Evolutionary conservation across 92 coral and sea anemone species (phyloP).

Genomic region (Parazoanthus darwini): DNA sequence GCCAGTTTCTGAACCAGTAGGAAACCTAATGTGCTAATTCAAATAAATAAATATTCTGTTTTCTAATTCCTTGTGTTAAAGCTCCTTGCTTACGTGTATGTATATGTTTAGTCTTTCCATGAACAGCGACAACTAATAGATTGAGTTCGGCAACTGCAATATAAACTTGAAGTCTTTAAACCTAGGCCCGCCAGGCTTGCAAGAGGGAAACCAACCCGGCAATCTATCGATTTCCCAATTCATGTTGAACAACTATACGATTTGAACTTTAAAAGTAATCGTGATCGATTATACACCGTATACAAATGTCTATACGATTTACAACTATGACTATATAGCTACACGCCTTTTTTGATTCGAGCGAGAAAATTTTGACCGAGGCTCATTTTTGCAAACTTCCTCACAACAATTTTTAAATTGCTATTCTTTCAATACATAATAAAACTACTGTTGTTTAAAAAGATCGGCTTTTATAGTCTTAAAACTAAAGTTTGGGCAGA

Average conservation of each 20-base stretch:
- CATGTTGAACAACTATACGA: background rate
- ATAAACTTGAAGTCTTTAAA: background rate
- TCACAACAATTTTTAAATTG: too few relatives aligned
- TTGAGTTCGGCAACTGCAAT: background rate
- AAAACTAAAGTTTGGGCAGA: background rate
- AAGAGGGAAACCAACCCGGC: background rate
- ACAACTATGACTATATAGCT: background rate
- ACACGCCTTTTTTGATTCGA: background rate
- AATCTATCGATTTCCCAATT: background rate
- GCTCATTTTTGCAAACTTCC: too few relatives aligned
- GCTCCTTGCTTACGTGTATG: background rate
- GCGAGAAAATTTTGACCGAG: background rate
- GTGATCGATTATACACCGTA: background rate
- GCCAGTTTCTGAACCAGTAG: background rate
- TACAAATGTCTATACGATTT: background rate
- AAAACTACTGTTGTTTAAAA: background rate
- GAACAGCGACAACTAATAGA: conserved; percentile 26
- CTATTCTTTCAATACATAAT: background rate
- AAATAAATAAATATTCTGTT: background rate
- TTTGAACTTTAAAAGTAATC: background rate
- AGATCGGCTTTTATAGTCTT: background rate
- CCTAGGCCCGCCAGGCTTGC: conserved; percentile 11
- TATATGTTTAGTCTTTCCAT: background rate
- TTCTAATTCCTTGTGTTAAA: background rate
- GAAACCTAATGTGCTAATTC: background rate